Percentiles rank a stretch among this genome's conserved stretches.
These are phyloP conservation scores for Drosophila tani DNA, from an alignment of 1,140 invertebrate species.

Conservation along the genomic window DNA sequence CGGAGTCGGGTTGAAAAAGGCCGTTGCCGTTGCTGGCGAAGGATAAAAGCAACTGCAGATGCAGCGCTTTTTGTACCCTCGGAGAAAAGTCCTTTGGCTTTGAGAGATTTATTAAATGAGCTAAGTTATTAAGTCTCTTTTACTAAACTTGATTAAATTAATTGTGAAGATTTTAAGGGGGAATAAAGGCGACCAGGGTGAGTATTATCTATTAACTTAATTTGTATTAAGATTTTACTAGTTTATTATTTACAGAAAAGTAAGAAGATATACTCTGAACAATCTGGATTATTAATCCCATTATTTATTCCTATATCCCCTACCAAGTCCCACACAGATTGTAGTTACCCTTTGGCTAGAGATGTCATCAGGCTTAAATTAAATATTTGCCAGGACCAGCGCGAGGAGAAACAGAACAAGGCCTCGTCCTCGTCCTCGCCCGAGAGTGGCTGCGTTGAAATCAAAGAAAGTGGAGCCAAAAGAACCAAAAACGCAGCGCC, in stretches of 20 bases:
- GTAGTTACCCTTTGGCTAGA: constrained; percentile 28
- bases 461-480: constrained; percentile 46
- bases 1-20: constrained; percentile 29
- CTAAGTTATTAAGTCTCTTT: background rate
- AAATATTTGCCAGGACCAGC: constrained; percentile 65
- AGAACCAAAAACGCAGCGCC: constrained; percentile 62
- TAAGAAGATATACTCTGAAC: background rate
- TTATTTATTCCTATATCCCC: background rate
- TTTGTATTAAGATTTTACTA: background rate
- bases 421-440: no score
- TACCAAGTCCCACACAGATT: constrained; percentile 9
- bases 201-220: background rate
- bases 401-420: background rate
- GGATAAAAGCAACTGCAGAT: constrained; percentile 57
- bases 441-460: constrained; percentile 17
- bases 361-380: constrained; percentile 58
- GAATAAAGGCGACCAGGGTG: no score
- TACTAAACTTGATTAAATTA: background rate
- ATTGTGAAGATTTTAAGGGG: no score
- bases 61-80: constrained; percentile 15
- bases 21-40: constrained; percentile 15
- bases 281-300: no score
- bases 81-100: background rate
- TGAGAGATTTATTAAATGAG: background rate
- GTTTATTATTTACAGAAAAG: background rate